Conservation (phyloP, 2,113 vertebrate species). For the Pristiophorus japonicus region DNA sequence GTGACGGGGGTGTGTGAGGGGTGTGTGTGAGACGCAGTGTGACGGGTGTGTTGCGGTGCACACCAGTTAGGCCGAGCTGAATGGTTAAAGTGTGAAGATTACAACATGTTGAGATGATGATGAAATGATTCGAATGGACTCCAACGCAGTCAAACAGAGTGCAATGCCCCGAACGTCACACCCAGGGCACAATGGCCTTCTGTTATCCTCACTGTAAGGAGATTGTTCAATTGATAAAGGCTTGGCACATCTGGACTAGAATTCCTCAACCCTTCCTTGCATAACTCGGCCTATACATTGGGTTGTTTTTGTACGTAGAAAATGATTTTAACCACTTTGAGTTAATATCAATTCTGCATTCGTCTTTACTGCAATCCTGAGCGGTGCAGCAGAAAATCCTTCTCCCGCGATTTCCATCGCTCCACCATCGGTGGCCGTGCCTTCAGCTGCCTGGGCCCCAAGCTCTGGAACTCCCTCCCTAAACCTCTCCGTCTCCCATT, state of each 20-base stretch:
- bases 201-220: not conserved
- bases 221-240: not conserved
- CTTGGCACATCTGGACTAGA: not conserved
- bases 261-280: not conserved
- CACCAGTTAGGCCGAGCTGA: not conserved
- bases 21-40: not conserved
- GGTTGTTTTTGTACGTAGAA: not conserved
- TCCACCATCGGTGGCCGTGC: not conserved
- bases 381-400: not conserved
- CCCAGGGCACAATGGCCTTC: not conserved
- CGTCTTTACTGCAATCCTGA: no score
- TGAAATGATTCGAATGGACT: not conserved
- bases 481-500: no score
- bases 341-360: not conserved
- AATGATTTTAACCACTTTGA: not conserved
- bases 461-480: no score
- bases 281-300: not conserved
- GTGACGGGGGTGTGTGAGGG: no score
- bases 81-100: not conserved
- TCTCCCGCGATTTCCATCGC: not conserved
- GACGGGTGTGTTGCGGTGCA: not conserved
- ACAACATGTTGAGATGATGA: not conserved
- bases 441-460: not conserved
- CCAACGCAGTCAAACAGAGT: not conserved
- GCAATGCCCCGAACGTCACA: not conserved